Conservation (phyloP, 2,797 vertebrate genomes). For the Epinephelus malabaricus region DNA sequence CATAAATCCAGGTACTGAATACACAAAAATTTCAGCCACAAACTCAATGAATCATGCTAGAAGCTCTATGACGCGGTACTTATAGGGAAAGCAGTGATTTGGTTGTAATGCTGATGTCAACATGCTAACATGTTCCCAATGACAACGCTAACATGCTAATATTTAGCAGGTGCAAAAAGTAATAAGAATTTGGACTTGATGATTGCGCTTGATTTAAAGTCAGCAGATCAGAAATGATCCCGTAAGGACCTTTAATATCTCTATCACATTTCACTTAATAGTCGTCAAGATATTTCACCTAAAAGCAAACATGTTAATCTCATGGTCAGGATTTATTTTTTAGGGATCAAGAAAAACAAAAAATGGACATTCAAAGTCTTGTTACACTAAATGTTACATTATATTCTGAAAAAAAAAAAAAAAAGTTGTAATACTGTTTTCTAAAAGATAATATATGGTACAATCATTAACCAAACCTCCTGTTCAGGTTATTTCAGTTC, state of each 20-base stretch:
- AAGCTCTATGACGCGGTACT: too few species aligned
- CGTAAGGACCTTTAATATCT: neutral
- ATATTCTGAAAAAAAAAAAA: neutral
- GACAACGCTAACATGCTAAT: too few species aligned
- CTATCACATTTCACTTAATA: neutral
- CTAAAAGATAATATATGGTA: neutral
- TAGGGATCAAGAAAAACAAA: too few species aligned
- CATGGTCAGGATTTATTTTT: neutral
- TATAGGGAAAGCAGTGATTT: too few species aligned
- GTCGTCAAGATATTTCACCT: neutral
- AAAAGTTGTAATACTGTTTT: too few species aligned
- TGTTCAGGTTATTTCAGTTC: neutral
- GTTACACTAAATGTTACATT: neutral
- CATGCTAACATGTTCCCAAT: neutral
- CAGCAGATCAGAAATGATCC: neutral
- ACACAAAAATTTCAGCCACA: too few species aligned
- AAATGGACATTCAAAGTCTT: neutral
- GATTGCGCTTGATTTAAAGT: neutral
- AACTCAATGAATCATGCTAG: too few species aligned
- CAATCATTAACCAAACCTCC: neutral
- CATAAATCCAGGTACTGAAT: too few species aligned
- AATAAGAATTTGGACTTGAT: neutral
- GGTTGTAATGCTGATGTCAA: too few species aligned
- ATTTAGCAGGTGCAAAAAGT: neutral
- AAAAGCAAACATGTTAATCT: neutral